phyloP scores from a whole-genome alignment of 2,113 vertebrate genomes.

The Phyllopteryx taeniolatus region DNA sequence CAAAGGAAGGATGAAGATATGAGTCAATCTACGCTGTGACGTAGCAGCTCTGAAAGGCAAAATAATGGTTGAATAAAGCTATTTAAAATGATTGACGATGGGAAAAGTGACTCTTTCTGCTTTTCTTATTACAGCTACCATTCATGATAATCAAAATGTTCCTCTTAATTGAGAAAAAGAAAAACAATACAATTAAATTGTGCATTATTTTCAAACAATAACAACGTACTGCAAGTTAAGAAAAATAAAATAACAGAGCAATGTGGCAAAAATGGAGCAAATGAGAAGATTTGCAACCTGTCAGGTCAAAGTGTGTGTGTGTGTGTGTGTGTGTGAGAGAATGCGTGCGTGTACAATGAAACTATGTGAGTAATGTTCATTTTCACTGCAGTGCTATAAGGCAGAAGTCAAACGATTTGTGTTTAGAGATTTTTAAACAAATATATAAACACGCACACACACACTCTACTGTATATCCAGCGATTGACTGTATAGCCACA shows the following conservation, averaged over 20 bases:
- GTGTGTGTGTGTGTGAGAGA: constrained; percentile 6
- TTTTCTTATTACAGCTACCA: background rate
- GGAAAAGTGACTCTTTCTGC: background rate
- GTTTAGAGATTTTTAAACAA: constrained; percentile 32
- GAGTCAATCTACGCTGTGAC: background rate
- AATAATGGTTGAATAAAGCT: background rate
- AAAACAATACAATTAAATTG: background rate
- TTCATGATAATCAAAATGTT: background rate
- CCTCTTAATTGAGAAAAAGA: background rate
- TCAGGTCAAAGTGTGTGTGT: background rate
- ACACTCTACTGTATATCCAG: background rate
- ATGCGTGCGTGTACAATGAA: background rate
- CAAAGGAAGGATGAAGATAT: background rate
- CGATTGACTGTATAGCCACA: constrained; percentile 9
- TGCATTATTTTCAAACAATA: background rate
- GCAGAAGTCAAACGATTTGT: background rate
- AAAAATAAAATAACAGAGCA: background rate
- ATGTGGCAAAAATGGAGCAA: background rate
- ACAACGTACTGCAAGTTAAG: background rate
- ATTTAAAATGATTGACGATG: background rate
- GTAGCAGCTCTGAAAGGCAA: background rate
- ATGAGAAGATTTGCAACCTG: background rate
- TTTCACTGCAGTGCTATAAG: constrained; percentile 55
- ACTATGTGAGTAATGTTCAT: constrained; percentile 38
- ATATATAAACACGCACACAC: constrained; percentile 21